Conservation (phyloP, 2,113 vertebrate genomes). For the Gorsachius goisagi region DNA sequence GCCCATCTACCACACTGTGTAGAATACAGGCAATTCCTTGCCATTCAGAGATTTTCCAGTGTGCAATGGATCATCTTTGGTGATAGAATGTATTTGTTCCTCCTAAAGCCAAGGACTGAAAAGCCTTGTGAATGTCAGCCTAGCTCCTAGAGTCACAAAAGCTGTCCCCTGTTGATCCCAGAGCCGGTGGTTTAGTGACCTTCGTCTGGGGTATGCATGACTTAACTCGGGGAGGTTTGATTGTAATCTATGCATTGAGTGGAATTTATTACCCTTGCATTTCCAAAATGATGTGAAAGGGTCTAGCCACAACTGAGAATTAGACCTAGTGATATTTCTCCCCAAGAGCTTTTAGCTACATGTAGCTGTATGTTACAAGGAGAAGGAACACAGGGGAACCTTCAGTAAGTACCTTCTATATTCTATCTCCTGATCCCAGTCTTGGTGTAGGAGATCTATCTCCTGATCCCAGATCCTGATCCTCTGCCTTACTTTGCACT, state of each 20-base stretch:
- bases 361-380: background rate
- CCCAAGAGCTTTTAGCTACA: background rate
- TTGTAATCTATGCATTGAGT: background rate
- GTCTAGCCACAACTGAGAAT: background rate
- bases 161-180: background rate
- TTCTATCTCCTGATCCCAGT: rapidly evolving
- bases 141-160: background rate
- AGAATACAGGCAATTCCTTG: background rate
- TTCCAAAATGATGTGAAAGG: background rate
- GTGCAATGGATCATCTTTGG: background rate
- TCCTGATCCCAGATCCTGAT: background rate
- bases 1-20: background rate
- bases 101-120: background rate
- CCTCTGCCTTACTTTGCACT: background rate
- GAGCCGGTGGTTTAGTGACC: background rate
- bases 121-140: background rate
- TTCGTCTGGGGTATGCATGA: background rate
- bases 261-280: background rate
- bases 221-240: background rate
- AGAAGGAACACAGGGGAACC: background rate
- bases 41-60: constrained; percentile 9
- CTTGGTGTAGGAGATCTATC: background rate
- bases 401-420: background rate
- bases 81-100: background rate
- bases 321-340: background rate